Conservation (phyloP, 2,888 invertebrate genomes). For the Ischnura elegans region DNA sequence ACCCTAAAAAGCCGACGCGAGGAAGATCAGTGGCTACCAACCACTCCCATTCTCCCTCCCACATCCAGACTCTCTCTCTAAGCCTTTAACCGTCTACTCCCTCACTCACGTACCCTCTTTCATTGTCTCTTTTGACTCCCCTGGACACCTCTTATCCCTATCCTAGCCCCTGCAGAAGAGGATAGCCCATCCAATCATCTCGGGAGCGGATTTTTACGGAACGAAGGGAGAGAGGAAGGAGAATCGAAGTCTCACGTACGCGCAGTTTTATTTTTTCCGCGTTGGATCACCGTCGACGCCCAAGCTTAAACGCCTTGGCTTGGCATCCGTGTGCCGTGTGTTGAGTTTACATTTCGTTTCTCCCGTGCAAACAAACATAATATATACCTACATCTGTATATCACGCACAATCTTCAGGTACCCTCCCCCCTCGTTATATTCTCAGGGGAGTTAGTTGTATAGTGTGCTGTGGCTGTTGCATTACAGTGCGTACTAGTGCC, state of each 20-base stretch:
- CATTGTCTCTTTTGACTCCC: conserved; percentile 21
- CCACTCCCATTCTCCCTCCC: conserved; percentile 63
- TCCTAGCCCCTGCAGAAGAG: conserved; percentile 32
- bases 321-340: conserved; percentile 28
- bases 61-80: conserved; percentile 44
- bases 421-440: neutral
- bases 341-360: neutral
- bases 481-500: neutral
- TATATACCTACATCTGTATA: neutral
- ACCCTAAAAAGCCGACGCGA: conserved; percentile 59
- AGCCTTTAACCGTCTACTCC: neutral
- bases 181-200: neutral
- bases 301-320: conserved; percentile 4
- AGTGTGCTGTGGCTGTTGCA: neutral
- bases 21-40: conserved; percentile 62
- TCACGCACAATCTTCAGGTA: neutral
- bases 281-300: conserved; percentile 21
- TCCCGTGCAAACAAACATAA: neutral
- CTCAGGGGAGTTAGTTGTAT: neutral
- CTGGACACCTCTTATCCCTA: conserved; percentile 47
- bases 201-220: conserved; percentile 30
- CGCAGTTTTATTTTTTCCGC: neutral
- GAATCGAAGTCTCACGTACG: conserved; percentile 3
- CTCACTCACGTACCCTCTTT: neutral
- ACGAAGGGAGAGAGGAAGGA: neutral